Base-by-base conservation (phyloP, 2,113 vertebrate species). In the Pelecanus crispus region DNA sequence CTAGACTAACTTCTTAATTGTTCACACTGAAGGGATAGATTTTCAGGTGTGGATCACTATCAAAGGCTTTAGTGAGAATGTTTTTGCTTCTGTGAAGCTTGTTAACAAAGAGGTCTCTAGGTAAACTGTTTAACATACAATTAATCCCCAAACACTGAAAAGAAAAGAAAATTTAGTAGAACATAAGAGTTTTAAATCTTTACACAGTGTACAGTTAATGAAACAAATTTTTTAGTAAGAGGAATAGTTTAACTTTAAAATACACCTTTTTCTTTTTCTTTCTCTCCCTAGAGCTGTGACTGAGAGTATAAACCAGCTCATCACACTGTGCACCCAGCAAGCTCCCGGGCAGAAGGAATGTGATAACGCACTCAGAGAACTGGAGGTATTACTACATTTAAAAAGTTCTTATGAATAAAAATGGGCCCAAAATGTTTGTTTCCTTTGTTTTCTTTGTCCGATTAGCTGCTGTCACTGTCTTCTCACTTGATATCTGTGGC, bases 291-390 rank as follows among this genome's bases (percentile, higher is more conserved):
- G 99, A 98, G 99, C 99, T n/a, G 99, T 99, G 97, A 99, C 99
- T 2, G 99, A 99, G 97, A 99, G 99, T 92, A 99, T 99, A 97
- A 99, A 99, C 96, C 99, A 99, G 96, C 98, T 99, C 88, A 99
- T 99, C 98, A 99, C 99, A 0, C 97, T 99, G 96, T 99, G 99
- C 72, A 99, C 99, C n/a, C 99, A 99, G 90, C 99, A 99, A 96
- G 99, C 99, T 53, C 99, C 99, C 0, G 99, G 99, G 83, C 99
- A 99, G 98, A 99, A 99, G 96, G 99, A 99, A 96, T 99, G 99
- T 97, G 99, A 99, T 96, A 99, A 99, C 4, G 99, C 99, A 74
- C 98, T 99, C 87, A 98, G 99, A 86, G 99, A 99, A 93, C 98
- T 99, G 24, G 99, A 99, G 99, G 99, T 99, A 98, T 42, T 72